Evolutionary conservation across 2,888 invertebrate species (phyloP).

Genomic region (Thereva unica): DNA sequence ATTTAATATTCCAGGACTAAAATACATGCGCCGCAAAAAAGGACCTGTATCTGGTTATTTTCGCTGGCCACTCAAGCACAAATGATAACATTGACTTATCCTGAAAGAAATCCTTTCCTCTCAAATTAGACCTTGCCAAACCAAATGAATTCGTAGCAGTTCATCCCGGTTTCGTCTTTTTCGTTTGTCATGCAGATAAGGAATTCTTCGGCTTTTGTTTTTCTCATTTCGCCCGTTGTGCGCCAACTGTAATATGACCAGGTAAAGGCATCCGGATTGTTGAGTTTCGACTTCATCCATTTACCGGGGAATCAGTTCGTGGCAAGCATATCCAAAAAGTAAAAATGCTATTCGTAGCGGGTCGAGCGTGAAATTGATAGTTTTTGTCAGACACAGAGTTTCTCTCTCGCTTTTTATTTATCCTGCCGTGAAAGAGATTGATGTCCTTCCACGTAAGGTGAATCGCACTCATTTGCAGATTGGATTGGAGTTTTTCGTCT

Average conservation of each 20-base stretch:
- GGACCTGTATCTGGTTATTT: no score
- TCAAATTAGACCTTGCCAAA: slow-evolving; percentile 24
- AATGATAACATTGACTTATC: no score
- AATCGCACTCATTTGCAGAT: slow-evolving; percentile 36
- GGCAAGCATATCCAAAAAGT: background rate
- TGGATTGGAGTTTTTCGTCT: slow-evolving; percentile 30
- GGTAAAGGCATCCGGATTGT: slow-evolving; percentile 12
- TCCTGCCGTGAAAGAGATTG: slow-evolving; percentile 33
- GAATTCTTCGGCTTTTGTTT: slow-evolving; percentile 12
- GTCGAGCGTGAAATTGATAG: slow-evolving; percentile 33
- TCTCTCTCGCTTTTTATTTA: slow-evolving; percentile 24
- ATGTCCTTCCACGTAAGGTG: slow-evolving; percentile 31
- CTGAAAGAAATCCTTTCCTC: background rate
- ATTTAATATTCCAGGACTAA: no score
- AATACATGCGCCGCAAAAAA: no score
- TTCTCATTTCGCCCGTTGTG: background rate
- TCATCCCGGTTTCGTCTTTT: slow-evolving; percentile 20
- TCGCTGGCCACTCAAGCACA: no score
- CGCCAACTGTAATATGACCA: slow-evolving; percentile 16
- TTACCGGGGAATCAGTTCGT: slow-evolving; percentile 1
- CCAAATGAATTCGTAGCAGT: slow-evolving; percentile 14
- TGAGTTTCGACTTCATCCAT: slow-evolving; percentile 32
- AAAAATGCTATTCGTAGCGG: slow-evolving; percentile 27
- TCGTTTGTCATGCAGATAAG: slow-evolving; percentile 28
- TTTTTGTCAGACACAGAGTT: slow-evolving; percentile 25